These are phyloP conservation scores for Silvanus unidentatus DNA, from an alignment of 2,888 invertebrate species.

Conservation along the genomic window DNA sequence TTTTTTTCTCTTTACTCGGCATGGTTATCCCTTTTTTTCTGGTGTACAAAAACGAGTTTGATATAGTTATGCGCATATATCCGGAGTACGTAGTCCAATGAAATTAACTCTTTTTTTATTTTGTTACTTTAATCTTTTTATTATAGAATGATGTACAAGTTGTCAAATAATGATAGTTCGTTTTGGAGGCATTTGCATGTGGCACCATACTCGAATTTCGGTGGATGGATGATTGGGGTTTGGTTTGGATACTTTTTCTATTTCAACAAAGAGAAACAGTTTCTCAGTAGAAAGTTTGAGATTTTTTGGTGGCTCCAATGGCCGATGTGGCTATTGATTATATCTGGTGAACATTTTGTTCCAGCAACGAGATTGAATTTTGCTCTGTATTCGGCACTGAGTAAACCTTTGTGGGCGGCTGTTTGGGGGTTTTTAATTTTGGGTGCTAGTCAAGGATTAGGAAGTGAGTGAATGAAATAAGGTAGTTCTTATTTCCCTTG, in stretches of 20 bases:
- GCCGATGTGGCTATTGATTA: constrained; percentile 31
- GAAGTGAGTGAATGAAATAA: constrained; percentile 7
- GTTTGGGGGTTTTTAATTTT: constrained; percentile 30
- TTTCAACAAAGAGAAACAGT: not conserved
- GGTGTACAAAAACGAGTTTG: not conserved
- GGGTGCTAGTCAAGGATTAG: constrained; percentile 12
- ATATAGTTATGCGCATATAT: constrained; percentile 3
- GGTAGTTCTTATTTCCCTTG: too few species aligned
- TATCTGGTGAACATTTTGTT: constrained; percentile 32
- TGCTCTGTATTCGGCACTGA: constrained; percentile 44
- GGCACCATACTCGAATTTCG: not conserved
- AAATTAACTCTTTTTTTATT: too few species aligned
- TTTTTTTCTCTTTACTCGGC: constrained; percentile 12
- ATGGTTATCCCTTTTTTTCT: constrained; percentile 16
- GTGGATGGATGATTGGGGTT: not conserved
- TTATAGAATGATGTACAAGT: too few species aligned
- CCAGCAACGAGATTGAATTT: constrained; percentile 38
- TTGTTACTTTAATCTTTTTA: too few species aligned
- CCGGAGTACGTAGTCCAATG: constrained; percentile 9
- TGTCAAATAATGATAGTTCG: not conserved
- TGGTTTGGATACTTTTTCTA: not conserved
- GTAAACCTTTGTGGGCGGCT: constrained; percentile 42
- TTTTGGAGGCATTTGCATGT: constrained; percentile 1
- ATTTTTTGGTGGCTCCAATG: constrained; percentile 24
- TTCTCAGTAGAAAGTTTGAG: not conserved